Base-by-base conservation (phyloP, 2,888 invertebrate species). In the Drosophila heteroneura region DNA sequence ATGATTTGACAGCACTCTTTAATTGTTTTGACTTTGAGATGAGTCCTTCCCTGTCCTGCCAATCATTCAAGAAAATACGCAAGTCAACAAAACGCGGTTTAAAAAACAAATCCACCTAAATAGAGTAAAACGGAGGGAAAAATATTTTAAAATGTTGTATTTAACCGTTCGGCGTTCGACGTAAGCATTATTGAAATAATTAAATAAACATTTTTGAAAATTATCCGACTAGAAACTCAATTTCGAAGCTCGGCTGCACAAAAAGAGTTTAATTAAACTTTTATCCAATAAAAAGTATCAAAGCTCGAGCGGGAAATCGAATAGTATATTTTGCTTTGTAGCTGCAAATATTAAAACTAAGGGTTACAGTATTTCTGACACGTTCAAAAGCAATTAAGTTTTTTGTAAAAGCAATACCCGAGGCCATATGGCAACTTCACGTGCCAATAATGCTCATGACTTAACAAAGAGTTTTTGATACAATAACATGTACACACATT, bases 301-400 rank as follows among this genome's bases (percentile, higher is more conserved):
- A 52, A 52, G 30, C 32, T 26, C 26, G 35, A 5, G 3, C 4
- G n/a, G 19, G 1, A 26, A 56, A 56, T 56, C 56, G 22, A 56
- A 56, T 56, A 26, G 54, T 39, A 59, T 37, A 35, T 53, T 35
- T 32, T 35, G 30, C 26, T 16, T 30, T 65, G 35, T 33, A 47
- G 41, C 28, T 64, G 47, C 12, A 52, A 56, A 49, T 60, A 61
- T 35, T 59, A 30, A 57, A 71, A 54, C 41, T 64, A 41, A 68
- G 53, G 59, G 57, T 67, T 53, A 71, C 64, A 65, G 66, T 75
- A 80, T 83, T 72, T 85, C 69, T 72, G 83, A 70, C 85, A 83
- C 78, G 90, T 82, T 74, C 85, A 61, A 79, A 83, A 81, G 81
- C 88, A 85, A 89, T 85, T 89, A 89, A 84, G 79, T 86, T 86